Conservation (phyloP, 2,113 vertebrate species). For the Psammodynastes pulverulentus region DNA sequence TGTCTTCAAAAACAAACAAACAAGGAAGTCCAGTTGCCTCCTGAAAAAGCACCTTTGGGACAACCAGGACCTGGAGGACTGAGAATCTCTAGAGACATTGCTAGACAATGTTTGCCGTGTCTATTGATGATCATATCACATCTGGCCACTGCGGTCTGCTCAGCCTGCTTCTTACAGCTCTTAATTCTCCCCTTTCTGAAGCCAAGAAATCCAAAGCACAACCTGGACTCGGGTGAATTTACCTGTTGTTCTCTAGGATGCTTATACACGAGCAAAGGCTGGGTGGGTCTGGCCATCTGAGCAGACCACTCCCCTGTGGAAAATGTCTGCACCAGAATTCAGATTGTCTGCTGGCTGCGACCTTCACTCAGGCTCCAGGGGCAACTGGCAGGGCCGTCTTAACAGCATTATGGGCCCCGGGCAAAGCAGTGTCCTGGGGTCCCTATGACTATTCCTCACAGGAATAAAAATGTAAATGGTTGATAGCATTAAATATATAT, state of each 20-base stretch:
- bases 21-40: too few relatives aligned
- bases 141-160: background rate
- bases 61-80: too few relatives aligned
- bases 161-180: background rate
- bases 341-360: background rate
- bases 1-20: too few relatives aligned
- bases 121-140: background rate
- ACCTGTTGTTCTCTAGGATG: background rate
- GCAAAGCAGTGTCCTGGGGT: too few relatives aligned
- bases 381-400: background rate
- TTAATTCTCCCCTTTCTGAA: background rate
- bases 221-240: background rate
- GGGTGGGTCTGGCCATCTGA: background rate
- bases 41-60: too few relatives aligned
- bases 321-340: background rate
- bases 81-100: too few relatives aligned
- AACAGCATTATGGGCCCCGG: too few relatives aligned
- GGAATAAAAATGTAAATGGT: too few relatives aligned
- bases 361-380: background rate
- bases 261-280: background rate
- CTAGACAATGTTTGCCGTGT: background rate
- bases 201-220: background rate
- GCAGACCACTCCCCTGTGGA: background rate
- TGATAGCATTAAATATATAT: too few relatives aligned
- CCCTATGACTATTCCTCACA: too few relatives aligned